Evolutionary conservation across 2,888 invertebrate genomes (phyloP).

Genomic region (Pogonocherus hispidulus): DNA sequence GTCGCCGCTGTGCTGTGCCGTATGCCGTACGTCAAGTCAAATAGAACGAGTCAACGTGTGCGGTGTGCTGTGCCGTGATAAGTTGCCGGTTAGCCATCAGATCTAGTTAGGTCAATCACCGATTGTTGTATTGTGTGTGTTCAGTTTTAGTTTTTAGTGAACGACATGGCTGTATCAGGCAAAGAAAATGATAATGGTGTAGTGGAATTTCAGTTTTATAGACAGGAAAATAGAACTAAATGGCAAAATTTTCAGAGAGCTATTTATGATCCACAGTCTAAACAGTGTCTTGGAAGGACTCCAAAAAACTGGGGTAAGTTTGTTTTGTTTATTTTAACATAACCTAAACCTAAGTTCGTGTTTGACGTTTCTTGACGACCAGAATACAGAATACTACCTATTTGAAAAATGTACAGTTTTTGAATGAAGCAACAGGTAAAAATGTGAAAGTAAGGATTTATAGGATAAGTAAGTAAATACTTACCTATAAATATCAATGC

Average conservation of each 20-base stretch:
- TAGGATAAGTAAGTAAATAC: too few species aligned
- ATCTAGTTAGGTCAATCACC: slow-evolving; percentile 19
- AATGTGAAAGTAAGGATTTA: too few species aligned
- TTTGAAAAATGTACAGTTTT: too few species aligned
- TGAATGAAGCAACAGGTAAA: too few species aligned
- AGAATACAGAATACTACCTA: neutral
- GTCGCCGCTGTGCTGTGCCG: too few species aligned
- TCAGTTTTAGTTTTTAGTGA: neutral
- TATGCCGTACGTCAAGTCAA: too few species aligned
- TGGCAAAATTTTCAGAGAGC: slow-evolving; percentile 57
- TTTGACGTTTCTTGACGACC: neutral
- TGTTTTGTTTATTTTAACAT: slow-evolving; percentile 30
- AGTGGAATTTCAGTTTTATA: slow-evolving; percentile 58
- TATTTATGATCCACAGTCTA: slow-evolving; percentile 59
- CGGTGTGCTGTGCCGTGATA: neutral
- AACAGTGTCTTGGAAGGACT: slow-evolving; percentile 60
- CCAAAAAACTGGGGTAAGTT: slow-evolving; percentile 62
- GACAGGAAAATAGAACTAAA: slow-evolving; percentile 53
- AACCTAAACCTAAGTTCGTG: slow-evolving; percentile 15
- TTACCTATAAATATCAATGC: too few species aligned
- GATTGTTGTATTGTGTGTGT: slow-evolving; percentile 19
- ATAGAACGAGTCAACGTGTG: neutral
- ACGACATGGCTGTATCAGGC: slow-evolving; percentile 47
- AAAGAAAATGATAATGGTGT: slow-evolving; percentile 60
- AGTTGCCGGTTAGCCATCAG: neutral